These are phyloP conservation scores for Trematomus loennbergii DNA, from an alignment of 2,113 vertebrate genomes.

Conservation along the genomic window DNA sequence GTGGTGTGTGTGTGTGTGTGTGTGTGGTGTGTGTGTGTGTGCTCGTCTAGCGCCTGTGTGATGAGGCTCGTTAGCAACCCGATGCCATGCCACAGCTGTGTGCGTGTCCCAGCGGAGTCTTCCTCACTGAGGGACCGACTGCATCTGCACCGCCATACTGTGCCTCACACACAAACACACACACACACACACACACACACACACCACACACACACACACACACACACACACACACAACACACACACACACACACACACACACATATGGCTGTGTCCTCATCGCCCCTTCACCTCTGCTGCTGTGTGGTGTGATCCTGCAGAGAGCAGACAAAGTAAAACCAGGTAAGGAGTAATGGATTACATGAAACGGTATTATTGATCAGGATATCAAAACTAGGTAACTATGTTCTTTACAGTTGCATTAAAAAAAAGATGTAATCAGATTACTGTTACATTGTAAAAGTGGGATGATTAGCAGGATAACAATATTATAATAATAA, in stretches of 20 bases:
- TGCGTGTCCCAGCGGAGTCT: constrained; percentile 76
- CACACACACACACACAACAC: constrained; percentile 25
- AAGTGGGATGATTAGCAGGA: too few species aligned
- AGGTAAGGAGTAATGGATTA: too few species aligned
- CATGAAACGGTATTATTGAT: too few species aligned
- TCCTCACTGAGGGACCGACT: constrained; percentile 74
- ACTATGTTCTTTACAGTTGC: too few species aligned
- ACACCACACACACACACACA: constrained; percentile 41
- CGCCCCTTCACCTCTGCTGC: constrained; percentile 31
- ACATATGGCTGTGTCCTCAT: constrained; percentile 23
- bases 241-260: constrained; percentile 27
- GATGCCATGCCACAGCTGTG: constrained; percentile 80
- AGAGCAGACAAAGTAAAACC: constrained; percentile 39
- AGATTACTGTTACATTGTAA: too few species aligned
- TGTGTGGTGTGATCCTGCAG: constrained; percentile 41
- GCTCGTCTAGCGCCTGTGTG: constrained; percentile 62
- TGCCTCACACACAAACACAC: constrained; percentile 38
- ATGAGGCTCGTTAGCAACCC: constrained; percentile 82
- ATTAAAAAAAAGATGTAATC: too few species aligned
- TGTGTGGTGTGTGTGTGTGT: constrained; percentile 1
- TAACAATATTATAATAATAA: too few species aligned
- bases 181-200: constrained; percentile 48
- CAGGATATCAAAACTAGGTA: too few species aligned
- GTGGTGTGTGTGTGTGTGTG: constrained; percentile 27
- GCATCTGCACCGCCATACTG: constrained; percentile 78